Evolutionary conservation across 2,113 vertebrate genomes (phyloP), one percentile per base, ranked within the genome.

Genomic region (Synchiropus splendidus): DNA sequence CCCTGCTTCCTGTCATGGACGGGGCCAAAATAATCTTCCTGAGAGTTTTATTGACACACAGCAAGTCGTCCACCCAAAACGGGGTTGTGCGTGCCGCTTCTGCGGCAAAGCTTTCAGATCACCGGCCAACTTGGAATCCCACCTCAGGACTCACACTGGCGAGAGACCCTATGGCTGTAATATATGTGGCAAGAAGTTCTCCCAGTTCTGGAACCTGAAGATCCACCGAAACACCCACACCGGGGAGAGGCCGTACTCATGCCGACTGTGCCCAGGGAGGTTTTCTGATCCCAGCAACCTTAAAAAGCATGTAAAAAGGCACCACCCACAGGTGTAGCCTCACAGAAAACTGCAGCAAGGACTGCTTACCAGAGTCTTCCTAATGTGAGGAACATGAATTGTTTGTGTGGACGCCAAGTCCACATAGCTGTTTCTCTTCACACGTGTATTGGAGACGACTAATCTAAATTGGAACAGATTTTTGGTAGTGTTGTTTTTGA

Each of bases 281-380:
- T 82, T 76, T 46, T 72, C 79, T 32, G 75, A 82, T 48, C 77
- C 77, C 6, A 82, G 79, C 54, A 82, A 82, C 51, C 72, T 82
- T 16, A 82, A 78, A 45, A 78, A 78, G 39, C 79, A 82, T 42
- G 58, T 76, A 51, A 79, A 70, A 43, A 72, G 74, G 48, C 70
- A 74, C 48, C 76, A 77, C 34, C 42, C 63, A 10, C 42, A 57
- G 9, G 48, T 9, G 0, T 17, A 44, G 36, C 16, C 18, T 1
- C 5, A 2, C 37, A 48, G 13, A 16, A 5, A 30, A 2, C 18
- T 27, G 8, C 21, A 27, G 21, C 21, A 27, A 27, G 4, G 8
- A 27, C 21, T 27, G n/a, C n/a, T n/a, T n/a, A n/a, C n/a, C n/a
- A n/a, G n/a, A n/a, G n/a, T n/a, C n/a, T n/a, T n/a, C n/a, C n/a